Base-by-base conservation (phyloP, 2,797 vertebrate genomes). In the Capromys pilorides region DNA sequence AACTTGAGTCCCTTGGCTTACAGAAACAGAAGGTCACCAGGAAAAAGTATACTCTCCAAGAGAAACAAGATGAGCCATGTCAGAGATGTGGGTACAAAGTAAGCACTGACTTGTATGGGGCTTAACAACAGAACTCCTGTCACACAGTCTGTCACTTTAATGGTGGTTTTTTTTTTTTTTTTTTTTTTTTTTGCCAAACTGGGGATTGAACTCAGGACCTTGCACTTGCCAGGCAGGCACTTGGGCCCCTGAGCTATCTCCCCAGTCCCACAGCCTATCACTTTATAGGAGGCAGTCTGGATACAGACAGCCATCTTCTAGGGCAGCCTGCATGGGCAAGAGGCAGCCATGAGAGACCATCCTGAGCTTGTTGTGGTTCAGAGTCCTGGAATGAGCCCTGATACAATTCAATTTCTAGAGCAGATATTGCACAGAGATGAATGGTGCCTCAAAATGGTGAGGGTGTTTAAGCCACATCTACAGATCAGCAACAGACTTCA, bases 1-100 rank as follows among this genome's bases (percentile, higher is more conserved):
- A 18, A 54, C 75, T 45, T 87, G 36, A 91, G 93, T 89, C 86
- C 92, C 84, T 94, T 94, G 81, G 31, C 64, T 88, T 92, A 94
- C 13, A 51, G 36, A 93, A 92, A 96, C 97, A 94, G 97, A 97
- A 97, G 97, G 33, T 96, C 67, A 94, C 78, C 89, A 51, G 51
- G 71, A 91, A 77, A 92, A 82, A 12, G 33, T 11, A 85, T 62
- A 91, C 8, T 80, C 85, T 64, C 79, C 67, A 28, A 59, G 51
- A 95, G 49, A 61, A 57, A 88, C 10, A 62, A 84, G 59, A 59
- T 24, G 18, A 73, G 81, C 8, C 16, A 41, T 67, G 28, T 80
- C 82, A 33, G 86, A 10, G n/a, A 61, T 14, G 61, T 36, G 77
- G 54, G n/a, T 59, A 83, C 88, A 67, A 11, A 0, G 2, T 66